Evolutionary conservation across 2,113 vertebrate genomes (phyloP), one percentile per base, ranked within the genome.

Genomic region (Bubalus kerabau): DNA sequence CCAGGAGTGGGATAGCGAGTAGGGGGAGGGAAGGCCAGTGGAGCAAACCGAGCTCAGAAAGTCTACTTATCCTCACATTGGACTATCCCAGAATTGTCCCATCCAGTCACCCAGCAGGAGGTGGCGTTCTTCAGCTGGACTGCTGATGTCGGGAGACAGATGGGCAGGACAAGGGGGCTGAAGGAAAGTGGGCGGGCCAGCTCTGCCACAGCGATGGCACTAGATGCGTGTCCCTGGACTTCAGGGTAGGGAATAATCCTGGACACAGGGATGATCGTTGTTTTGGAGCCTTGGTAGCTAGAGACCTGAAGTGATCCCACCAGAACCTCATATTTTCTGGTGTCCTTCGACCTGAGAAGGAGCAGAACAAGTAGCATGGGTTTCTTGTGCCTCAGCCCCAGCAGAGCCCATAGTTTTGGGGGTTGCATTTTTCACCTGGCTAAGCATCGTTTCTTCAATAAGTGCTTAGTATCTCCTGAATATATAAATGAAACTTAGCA

Each of bases 31-130:
- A 46, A 28, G 71, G 71, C 54, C 43, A 89, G 43, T 80, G n/a
- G 36, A 81, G 82, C 84, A 60, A 89, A 86, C 2, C n/a, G 7
- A 85, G 59, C 46, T 78, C 71, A 90, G n/a, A 67, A 54, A 50
- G 40, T 91, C 64, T 56, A 6, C 57, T 71, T 84, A 81, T 71
- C 64, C 57, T 95, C 43, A 96, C 83, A 2, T 15, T 54, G 71
- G 54, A 59, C 12, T 46, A 5, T 59, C 43, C 74, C 50, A 28
- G 46, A 81, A 76, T 64, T 54, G 81, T 74, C 50, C 92, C 85
- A 92, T 59, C 82, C 90, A 56, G 50, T 96, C 60, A 91, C 86
- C 60, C 81, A 97, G 86, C 86, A 84, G 74, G 71, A 82, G 85
- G 32, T 43, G 43, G 36, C 16, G 0, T 93, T 92, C 92, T 90